These are phyloP conservation scores for Rachycentron canadum DNA, from an alignment of 2,797 vertebrate species.

Conservation along the genomic window DNA sequence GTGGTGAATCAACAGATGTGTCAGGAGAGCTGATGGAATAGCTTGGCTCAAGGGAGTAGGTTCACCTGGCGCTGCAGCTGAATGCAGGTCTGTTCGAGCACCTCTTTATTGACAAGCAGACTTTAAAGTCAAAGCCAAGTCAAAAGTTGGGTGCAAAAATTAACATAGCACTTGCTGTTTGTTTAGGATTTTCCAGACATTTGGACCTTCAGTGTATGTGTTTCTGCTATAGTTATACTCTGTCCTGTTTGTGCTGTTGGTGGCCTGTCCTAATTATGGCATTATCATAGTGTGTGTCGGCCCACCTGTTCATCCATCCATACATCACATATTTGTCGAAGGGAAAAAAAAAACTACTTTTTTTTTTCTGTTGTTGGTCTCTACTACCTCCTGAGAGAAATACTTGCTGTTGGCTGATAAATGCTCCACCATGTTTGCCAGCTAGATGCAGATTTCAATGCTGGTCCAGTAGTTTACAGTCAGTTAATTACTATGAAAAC, in stretches of 20 bases:
- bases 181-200: neutral
- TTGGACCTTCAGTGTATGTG: neutral
- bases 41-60: neutral
- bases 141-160: neutral
- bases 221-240: neutral
- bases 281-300: too few relatives aligned
- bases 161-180: neutral
- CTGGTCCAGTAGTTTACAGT: neutral
- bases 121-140: neutral
- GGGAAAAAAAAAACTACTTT: neutral
- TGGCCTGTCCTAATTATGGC: neutral
- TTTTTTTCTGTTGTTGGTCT: neutral
- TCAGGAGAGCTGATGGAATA: conserved; percentile 22
- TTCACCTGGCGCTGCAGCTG: conserved; percentile 3
- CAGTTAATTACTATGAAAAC: neutral
- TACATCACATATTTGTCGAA: neutral
- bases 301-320: neutral
- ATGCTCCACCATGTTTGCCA: neutral
- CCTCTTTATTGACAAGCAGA: neutral
- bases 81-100: neutral
- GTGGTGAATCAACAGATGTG: conserved; percentile 53
- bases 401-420: neutral
- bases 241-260: neutral
- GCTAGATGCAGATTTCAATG: neutral
- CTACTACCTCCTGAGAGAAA: neutral